Base-by-base conservation (phyloP, 2,888 invertebrate genomes). In the Ecliptopera silaceata region DNA sequence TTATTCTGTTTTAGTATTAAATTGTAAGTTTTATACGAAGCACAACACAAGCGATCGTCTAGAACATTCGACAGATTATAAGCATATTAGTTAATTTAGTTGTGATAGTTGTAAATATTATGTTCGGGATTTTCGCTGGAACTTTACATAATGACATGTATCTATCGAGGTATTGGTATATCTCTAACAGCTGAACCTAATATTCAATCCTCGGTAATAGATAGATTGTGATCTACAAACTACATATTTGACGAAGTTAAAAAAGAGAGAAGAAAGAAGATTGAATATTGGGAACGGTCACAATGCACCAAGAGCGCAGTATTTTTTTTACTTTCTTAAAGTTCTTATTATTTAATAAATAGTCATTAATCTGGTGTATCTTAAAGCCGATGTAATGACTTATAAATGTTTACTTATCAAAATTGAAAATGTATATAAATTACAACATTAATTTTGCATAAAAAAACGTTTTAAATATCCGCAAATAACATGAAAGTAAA, bases 1-100 rank as follows among this genome's bases (percentile, higher is more conserved):
- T 80, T 75, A 79, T 80, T 84, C 82, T 84, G 80, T 74, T 73
- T 66, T 88, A 86, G 81, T 84, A 75, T 82, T 86, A 85, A 86
- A 84, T 81, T 79, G 66, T 82, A 82, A 82, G 84, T 81, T 79
- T 75, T 79, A 68, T 77, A 75, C 72, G 79, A 74, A 71, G 69
- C 84, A 82, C 83, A 80, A 79, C 70, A 72, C 72, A 70, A 70
- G 70, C 72, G 74, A 74, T 72, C 71, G 75, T 69, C 69, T 73
- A 71, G 74, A 74, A 71, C 70, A 72, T 68, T 74, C 74, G 68
- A 66, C 74, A 75, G 65, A 71, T 74, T 70, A 63, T 66, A 68
- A 75, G 72, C 74, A 72, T 72, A 75, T 79, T 82, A 80, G 78
- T 66, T 82, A 80, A 79, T 77, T 26, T 77, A 78, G 74, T 74